Conservation (phyloP, 2,113 vertebrate species). For the Triplophysa tibetana region DNA sequence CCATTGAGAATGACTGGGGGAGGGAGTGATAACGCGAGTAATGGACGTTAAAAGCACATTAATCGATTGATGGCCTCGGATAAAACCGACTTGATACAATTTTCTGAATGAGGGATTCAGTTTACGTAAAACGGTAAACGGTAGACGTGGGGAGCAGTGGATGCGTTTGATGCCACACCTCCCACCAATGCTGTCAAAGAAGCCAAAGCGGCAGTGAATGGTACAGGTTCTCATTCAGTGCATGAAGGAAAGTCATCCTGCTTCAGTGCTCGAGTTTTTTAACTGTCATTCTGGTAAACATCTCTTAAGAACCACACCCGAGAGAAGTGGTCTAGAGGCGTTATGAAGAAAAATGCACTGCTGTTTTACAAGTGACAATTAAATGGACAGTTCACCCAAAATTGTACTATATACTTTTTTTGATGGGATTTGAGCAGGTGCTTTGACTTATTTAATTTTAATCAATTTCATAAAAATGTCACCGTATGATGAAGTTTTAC, state of each 20-base stretch:
- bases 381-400: background rate
- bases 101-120: background rate
- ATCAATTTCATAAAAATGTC: no score
- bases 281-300: conserved; percentile 18
- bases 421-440: background rate
- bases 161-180: conserved; percentile 9
- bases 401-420: background rate
- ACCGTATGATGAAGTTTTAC: no score
- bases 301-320: conserved; percentile 29
- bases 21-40: conserved; percentile 35
- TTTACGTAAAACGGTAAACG: background rate
- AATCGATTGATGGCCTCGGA: conserved; percentile 40
- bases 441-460: background rate
- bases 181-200: background rate
- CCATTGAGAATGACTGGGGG: background rate
- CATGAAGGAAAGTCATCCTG: conserved; percentile 21
- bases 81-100: conserved; percentile 8
- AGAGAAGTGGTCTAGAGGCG: background rate
- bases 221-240: conserved; percentile 9
- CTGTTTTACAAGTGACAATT: background rate
- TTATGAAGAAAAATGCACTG: background rate
- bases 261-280: conserved; percentile 17
- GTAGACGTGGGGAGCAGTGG: background rate
- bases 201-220: background rate
- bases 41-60: conserved; percentile 40